phyloP scores from a whole-genome alignment of 2,888 invertebrate species.

The Nasonovia ribisnigri region DNA sequence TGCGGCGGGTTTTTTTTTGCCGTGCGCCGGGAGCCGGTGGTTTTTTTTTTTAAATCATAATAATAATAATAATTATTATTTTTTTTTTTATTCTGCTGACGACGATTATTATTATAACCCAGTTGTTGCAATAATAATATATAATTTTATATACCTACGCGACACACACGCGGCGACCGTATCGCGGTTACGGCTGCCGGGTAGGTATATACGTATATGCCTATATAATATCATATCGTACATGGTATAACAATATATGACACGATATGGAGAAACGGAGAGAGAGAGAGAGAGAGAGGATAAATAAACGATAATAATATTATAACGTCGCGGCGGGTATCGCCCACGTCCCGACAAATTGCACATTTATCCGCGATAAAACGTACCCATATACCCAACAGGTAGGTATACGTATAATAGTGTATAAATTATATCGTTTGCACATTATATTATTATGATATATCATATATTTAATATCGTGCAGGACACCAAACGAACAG shows the following conservation, averaged over 20 bases:
- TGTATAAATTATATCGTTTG: background rate
- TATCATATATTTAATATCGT: too few relatives aligned
- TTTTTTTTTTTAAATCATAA: background rate
- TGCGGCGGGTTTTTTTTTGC: background rate
- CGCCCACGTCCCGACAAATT: conserved; percentile 62
- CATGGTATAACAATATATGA: background rate
- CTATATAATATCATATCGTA: too few relatives aligned
- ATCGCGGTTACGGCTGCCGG: background rate
- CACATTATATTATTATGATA: background rate
- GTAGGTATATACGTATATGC: background rate
- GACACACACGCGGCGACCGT: background rate
- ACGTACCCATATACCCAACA: too few relatives aligned
- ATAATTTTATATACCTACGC: background rate
- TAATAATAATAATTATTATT: background rate
- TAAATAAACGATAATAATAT: background rate
- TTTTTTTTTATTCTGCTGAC: background rate
- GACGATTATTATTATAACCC: conserved; percentile 9
- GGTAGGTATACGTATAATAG: background rate
- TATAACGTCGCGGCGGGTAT: conserved; percentile 31
- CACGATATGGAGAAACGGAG: too few relatives aligned
- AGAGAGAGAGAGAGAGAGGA: background rate
- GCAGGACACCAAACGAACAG: too few relatives aligned
- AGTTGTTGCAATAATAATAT: background rate
- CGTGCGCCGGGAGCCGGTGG: background rate
- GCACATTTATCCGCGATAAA: conserved; percentile 30